Evolutionary conservation across 2,888 invertebrate species (phyloP), one percentile per base, ranked within the genome.

Genomic region (Coecobrya sp.): DNA sequence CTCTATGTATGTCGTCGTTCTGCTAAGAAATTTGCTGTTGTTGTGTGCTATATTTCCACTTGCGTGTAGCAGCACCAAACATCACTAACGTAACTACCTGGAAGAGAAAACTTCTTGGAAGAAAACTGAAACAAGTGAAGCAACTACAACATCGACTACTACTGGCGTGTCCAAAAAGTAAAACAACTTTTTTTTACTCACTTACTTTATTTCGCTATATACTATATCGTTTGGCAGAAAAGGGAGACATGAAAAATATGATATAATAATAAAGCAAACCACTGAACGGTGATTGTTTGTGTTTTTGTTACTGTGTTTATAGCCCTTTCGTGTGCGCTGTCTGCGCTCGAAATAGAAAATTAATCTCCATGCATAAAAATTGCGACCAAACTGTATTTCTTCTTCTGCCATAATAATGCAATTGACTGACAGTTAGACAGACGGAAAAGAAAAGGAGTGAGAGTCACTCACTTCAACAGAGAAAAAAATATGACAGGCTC

Each of bases 211-310:
- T 79, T 73, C n/a, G 52, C 52, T 45, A 73, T 73, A 73, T 25
- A 52, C 25, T 52, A 19, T 81, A 13, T 19, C 30, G 62, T 42
- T 62, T 19, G 73, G 19, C 36, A 42, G 19, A 10, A 45, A 73
- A 36, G 19, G 13, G 11, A 68, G 45, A 8, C 1, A 59, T 49
- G 65, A 68, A 85, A 68, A 85, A 68, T 65, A 68, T 73, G 42
- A 73, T 55, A 70, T 62, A 65, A 73, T 82, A 65, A 73, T 70
- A 85, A 85, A 82, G 82, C 19, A 82, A 82, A 90, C 90, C 90
- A 90, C 90, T 45, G 70, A 90, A 85, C 45, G 55, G 85, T 85
- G 90, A 90, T 90, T 90, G 82, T 82, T 79, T 82, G 36, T 30
- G 81, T 59, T 79, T 73, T 79, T 79, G 79, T 16, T 82, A 13